Conservation (phyloP, 1,140 invertebrate species). For the Drosophila tropicalis region DNA sequence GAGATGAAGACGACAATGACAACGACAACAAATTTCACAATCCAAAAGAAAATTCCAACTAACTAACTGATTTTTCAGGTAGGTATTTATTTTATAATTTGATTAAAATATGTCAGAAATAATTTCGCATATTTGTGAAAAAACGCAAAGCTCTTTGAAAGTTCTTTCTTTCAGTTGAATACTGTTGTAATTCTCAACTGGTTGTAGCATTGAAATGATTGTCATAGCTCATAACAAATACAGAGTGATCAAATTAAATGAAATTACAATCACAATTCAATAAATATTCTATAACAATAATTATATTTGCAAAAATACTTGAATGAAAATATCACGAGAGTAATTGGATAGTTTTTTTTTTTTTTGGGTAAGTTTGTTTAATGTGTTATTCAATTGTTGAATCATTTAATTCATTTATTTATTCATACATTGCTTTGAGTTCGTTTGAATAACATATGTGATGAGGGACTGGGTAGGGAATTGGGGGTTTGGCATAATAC, state of each 20-base stretch:
- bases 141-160: too few species aligned
- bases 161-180: too few species aligned
- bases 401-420: constrained; percentile 32
- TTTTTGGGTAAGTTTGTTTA: background rate
- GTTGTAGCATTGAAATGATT: too few species aligned
- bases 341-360: too few species aligned
- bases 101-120: constrained; percentile 42
- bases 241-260: too few species aligned
- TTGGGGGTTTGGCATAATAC: constrained; percentile 58
- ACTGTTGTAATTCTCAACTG: too few species aligned
- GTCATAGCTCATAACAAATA: too few species aligned
- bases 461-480: too few species aligned
- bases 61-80: background rate
- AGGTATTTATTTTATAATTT: constrained; percentile 19
- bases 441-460: constrained; percentile 22
- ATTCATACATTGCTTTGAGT: constrained; percentile 59
- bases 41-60: constrained; percentile 28
- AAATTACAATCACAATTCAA: too few species aligned
- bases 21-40: constrained; percentile 60
- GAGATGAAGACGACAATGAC: constrained; percentile 35
- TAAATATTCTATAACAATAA: too few species aligned
- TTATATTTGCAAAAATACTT: too few species aligned
- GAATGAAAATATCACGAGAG: too few species aligned
- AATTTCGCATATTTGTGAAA: constrained; percentile 6
- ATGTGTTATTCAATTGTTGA: background rate